Conservation (phyloP, 2,888 invertebrate genomes). For the Dryocosmus kuriphilus region DNA sequence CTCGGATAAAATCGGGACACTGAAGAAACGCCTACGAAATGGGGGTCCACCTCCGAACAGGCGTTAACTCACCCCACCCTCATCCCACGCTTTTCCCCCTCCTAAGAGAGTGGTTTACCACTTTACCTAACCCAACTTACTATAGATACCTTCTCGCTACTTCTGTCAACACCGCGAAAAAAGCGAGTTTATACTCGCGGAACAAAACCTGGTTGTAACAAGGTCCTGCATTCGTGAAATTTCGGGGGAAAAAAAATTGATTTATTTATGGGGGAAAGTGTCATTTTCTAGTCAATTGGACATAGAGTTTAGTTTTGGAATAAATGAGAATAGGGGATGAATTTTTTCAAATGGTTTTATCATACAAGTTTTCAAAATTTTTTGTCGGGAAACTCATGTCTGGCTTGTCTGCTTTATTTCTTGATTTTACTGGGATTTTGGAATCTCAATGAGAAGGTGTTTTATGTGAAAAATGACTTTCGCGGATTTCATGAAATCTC, state of each 20-base stretch:
- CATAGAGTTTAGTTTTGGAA: too few relatives aligned
- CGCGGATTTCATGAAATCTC: too few relatives aligned
- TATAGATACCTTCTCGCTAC: conserved; percentile 42
- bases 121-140: conserved; percentile 33
- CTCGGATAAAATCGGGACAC: conserved; percentile 57
- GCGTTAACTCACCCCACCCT: conserved; percentile 67
- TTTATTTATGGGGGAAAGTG: not conserved
- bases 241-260: not conserved
- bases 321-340: too few relatives aligned
- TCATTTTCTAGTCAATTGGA: not conserved
- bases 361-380: too few relatives aligned
- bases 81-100: conserved; percentile 45
- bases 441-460: too few relatives aligned
- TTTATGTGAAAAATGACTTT: too few relatives aligned
- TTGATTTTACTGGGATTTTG: too few relatives aligned
- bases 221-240: conserved; percentile 28
- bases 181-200: conserved; percentile 34
- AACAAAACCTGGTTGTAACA: conserved; percentile 27
- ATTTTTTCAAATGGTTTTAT: too few relatives aligned
- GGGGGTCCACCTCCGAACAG: conserved; percentile 71
- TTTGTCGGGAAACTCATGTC: too few relatives aligned
- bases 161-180: conserved; percentile 37
- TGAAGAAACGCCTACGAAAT: conserved; percentile 65
- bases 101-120: conserved; percentile 17
- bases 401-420: too few relatives aligned